Conservation (phyloP, 2,797 vertebrate genomes). For the Sebastes diaconus region DNA sequence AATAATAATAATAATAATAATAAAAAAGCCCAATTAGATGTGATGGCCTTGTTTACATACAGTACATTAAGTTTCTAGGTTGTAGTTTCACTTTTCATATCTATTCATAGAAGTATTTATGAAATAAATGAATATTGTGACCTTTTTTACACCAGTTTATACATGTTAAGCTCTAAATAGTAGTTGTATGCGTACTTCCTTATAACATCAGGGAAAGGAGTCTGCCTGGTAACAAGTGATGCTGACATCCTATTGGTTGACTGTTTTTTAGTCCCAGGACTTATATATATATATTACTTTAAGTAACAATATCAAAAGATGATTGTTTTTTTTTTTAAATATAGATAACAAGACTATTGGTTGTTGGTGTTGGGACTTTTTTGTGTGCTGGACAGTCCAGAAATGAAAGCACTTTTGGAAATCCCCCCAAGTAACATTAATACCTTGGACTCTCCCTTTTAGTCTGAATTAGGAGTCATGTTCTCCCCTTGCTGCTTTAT, state of each 20-base stretch:
- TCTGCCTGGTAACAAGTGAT: slow-evolving; percentile 72
- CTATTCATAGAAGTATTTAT: background rate
- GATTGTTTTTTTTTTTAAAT: background rate
- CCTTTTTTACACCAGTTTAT: background rate
- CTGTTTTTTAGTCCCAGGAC: too few species aligned
- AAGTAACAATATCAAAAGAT: too few species aligned
- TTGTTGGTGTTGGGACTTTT: background rate
- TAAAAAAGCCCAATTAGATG: background rate
- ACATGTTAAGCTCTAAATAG: rapidly evolving
- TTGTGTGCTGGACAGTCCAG: background rate
- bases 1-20: background rate
- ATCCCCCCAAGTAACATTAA: background rate
- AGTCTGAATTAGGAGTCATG: background rate
- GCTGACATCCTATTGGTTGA: slow-evolving; percentile 46
- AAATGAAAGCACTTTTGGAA: background rate
- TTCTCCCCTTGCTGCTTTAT: background rate
- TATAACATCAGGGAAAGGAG: rapidly evolving
- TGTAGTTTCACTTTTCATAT: background rate
- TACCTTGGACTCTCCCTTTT: too few species aligned
- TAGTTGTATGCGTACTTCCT: background rate
- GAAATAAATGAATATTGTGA: background rate
- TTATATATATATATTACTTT: background rate
- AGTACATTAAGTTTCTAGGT: background rate
- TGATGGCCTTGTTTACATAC: background rate
- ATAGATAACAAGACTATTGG: background rate